Base-by-base conservation (phyloP, 2,888 invertebrate genomes). In the Teleiodes luculella region DNA sequence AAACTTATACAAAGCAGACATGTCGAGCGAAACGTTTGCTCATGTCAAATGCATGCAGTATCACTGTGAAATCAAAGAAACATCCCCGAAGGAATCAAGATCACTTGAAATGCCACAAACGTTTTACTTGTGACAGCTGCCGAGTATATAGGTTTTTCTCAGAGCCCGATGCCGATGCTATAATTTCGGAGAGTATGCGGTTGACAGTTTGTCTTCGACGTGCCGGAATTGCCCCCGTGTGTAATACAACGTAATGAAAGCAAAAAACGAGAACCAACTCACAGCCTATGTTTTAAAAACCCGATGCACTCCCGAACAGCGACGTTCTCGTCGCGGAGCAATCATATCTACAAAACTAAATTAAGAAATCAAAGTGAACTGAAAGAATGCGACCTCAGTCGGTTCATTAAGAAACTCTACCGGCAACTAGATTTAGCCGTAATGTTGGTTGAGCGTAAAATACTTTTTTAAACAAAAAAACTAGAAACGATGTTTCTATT, bases 181-280 rank as follows among this genome's bases (percentile, higher is more conserved):
- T 76, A 80, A 82, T 83, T 86, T 87, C 87, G 86, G 86, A 87
- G 80, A 81, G 79, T 78, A 88, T 86, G 87, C 86, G 87, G 88
- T 87, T 83, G 72, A 80, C 80, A 83, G 83, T 81, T 83, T 84
- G 74, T 83, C 79, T 78, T 81, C 85, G 86, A 87, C 85, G 86
- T 87, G 87, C 86, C 88, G 81, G 78, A 78, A 80, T 74, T 76
- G 78, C 74, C 74, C 74, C 75, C 54, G 68, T 70, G 68, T 76
- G 70, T 72, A 70, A 76, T 74, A 65, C 68, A 73, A 71, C 67
- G 66, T 68, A 72, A 82, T 73, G 70, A 82, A 86, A 86, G 80
- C 78, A 78, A 74, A 75, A 80, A 84, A 84, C 76, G 80, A 86
- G 84, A 85, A 86, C 86, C 86, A 83, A 85, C 86, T 87, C 88